These are phyloP conservation scores for Saccostrea glomerata DNA, from an alignment of 1,140 invertebrate genomes.

Conservation along the genomic window DNA sequence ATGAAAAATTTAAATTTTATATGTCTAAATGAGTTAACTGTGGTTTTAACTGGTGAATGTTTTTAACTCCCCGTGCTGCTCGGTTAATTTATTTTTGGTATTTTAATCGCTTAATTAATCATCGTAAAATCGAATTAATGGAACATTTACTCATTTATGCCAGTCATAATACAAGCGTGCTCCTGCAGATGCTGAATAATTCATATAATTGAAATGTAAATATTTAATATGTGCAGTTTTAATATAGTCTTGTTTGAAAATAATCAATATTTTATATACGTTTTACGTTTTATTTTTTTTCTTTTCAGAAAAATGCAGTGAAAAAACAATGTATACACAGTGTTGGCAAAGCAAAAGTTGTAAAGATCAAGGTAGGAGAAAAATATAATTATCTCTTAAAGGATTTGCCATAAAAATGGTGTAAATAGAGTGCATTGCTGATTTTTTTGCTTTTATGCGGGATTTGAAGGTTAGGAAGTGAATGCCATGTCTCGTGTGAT, in stretches of 20 bases:
- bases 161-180: background rate
- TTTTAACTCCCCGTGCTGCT: too few relatives aligned
- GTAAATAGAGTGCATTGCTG: background rate
- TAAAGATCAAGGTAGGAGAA: constrained; percentile 56
- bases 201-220: background rate
- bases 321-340: constrained; percentile 60
- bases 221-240: background rate
- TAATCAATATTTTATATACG: background rate
- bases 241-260: background rate
- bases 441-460: background rate
- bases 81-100: background rate
- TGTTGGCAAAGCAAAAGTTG: constrained; percentile 58
- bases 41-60: too few relatives aligned
- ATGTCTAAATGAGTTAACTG: too few relatives aligned
- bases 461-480: background rate
- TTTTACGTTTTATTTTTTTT: constrained; percentile 7
- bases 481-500: background rate
- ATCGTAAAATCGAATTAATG: background rate
- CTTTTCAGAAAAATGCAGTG: constrained; percentile 59
- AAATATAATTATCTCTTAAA: background rate
- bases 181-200: background rate
- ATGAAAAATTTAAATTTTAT: too few relatives aligned
- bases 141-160: background rate
- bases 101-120: background rate
- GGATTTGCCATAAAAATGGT: background rate